phyloP scores from a whole-genome alignment of 2,113 vertebrate species.

The Melospiza georgiana region DNA sequence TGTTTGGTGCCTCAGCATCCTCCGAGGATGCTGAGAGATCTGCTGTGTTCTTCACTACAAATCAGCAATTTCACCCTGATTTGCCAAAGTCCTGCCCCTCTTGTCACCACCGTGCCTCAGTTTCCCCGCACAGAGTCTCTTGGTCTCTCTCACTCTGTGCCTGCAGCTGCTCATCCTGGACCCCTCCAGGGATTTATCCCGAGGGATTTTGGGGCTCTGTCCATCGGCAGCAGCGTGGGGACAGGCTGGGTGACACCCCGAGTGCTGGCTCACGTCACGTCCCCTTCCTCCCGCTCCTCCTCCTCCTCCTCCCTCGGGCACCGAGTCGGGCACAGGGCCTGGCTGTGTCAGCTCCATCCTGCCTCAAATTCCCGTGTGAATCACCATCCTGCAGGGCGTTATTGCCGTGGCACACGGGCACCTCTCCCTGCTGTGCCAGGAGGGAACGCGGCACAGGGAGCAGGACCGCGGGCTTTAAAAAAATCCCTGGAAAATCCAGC shows the following conservation, averaged over 20 bases:
- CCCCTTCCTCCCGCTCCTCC: background rate
- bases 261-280: background rate
- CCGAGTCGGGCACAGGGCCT: background rate
- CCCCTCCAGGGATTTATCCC: background rate
- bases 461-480: accelerated
- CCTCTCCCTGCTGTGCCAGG: background rate
- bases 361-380: background rate
- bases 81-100: background rate
- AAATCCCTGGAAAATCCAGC: background rate
- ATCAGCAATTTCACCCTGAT: background rate
- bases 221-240: background rate
- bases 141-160: background rate
- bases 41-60: accelerated
- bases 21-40: accelerated
- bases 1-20: background rate
- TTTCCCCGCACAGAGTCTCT: background rate
- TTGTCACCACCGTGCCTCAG: background rate
- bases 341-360: background rate
- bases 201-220: background rate
- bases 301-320: background rate
- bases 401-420: accelerated
- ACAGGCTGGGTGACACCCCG: background rate
- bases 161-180: background rate
- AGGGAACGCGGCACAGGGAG: background rate
- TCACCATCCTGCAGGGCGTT: background rate